Base-by-base conservation (phyloP, 2,797 vertebrate species). In the Manis pentadactyla region DNA sequence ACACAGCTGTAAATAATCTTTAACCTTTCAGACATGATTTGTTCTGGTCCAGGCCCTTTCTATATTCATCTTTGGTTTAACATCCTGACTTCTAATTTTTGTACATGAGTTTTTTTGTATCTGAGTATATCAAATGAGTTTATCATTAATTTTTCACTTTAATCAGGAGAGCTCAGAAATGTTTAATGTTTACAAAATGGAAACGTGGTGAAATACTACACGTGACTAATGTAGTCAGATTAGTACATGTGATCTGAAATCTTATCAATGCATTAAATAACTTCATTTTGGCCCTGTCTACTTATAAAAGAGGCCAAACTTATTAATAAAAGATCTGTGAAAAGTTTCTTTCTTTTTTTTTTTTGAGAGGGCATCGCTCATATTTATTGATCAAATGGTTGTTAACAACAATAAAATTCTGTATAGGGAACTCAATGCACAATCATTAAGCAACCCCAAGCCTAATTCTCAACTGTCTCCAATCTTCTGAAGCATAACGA, bases 101-200 rank as follows among this genome's bases (percentile, higher is more conserved):
- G 55, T 95, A 75, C 0, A 0, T 97, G 94, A 49, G 77, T 27
- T 90, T 96, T 94, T 78, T 53, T 37, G 4, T 42, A 92, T 97
- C 71, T 88, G 74, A 90, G 46, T 95, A 93, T 74, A 95, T 95
- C 87, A 94, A 87, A 94, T 93, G 73, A 95, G 51, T 90, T 97
- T 96, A 84, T 84, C 93, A 86, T 82, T 97, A 69, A 86, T 95
- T 97, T 97, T 92, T 73, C 11, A 69, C 90, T 95, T 97, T 83
- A 57, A 95, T 97, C 71, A 94, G 25, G 37, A 77, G 64, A 87
- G 64, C 68, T 97, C 68, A 74, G 57, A 95, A 95, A 92, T 92
- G 68, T 93, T 90, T 69, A 94, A 92, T 69, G n/a, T 66, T 95
- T 85, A 57, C 29, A 59, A 96, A 96, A 96, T 31, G 25, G 73